Evolutionary conservation across 2,797 vertebrate genomes (phyloP).

Genomic region (Microhierax caerulescens): DNA sequence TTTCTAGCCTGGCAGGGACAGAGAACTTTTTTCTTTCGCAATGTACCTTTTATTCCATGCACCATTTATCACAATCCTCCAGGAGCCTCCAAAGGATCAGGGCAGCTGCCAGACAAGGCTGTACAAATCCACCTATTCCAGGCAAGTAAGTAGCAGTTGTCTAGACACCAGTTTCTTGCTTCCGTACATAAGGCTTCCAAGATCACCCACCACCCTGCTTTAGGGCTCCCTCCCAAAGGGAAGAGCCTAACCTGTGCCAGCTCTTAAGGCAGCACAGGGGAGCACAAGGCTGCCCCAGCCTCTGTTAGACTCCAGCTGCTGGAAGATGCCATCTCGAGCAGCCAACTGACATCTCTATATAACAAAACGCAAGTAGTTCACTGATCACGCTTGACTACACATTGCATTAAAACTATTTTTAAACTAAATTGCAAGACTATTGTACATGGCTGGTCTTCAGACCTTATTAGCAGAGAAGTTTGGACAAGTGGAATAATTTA

Average conservation of each 20-base stretch:
- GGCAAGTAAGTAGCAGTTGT: neutral
- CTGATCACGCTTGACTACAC: neutral
- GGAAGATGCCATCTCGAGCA: neutral
- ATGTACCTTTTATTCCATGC: neutral
- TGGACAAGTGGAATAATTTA: neutral
- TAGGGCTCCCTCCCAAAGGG: neutral
- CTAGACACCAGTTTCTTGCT: neutral
- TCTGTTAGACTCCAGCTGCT: neutral
- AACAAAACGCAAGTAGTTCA: neutral
- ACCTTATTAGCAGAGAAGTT: neutral
- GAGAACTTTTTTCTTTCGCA: neutral
- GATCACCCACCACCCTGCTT: accelerated
- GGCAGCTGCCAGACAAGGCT: neutral
- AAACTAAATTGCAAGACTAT: neutral
- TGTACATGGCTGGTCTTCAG: neutral
- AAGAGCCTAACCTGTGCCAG: neutral
- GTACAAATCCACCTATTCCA: neutral
- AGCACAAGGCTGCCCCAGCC: neutral
- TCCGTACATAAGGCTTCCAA: neutral
- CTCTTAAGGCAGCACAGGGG: neutral
- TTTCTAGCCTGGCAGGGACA: neutral
- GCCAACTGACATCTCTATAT: neutral
- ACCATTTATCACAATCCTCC: neutral
- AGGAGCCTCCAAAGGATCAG: neutral
- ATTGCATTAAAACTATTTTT: neutral